Evolutionary conservation across 2,113 vertebrate genomes (phyloP).

Genomic region (Stomatorhinus ivindoensis): DNA sequence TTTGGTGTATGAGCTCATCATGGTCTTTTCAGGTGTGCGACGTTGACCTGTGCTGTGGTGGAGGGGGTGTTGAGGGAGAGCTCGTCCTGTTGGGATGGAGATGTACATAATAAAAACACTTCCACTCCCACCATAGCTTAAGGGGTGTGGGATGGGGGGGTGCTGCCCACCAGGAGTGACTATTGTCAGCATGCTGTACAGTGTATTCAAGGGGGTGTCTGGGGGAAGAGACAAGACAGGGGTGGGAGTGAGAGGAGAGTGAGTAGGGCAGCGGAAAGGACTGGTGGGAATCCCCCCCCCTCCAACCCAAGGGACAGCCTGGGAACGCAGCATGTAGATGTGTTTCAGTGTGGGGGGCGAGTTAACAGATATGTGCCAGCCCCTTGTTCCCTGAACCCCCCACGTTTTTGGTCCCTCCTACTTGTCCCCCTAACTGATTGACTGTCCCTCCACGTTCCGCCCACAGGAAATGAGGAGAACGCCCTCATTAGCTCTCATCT

Average conservation of each 20-base stretch:
- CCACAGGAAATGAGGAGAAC: neutral
- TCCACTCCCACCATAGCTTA: neutral
- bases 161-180: too few relatives aligned
- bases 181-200: neutral
- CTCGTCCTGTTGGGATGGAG: neutral
- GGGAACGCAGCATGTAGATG: neutral
- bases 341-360: neutral
- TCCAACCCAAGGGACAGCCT: neutral
- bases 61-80: neutral
- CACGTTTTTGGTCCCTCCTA: neutral
- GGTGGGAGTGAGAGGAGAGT: neutral
- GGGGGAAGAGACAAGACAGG: neutral
- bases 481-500: neutral
- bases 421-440: neutral
- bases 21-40: neutral
- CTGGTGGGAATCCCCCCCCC: neutral
- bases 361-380: neutral
- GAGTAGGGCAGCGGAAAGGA: too few relatives aligned
- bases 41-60: neutral
- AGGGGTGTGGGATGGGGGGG: neutral
- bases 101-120: neutral
- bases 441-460: neutral
- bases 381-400: too few relatives aligned
- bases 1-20: neutral
- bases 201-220: neutral